Evolutionary conservation across 2,113 vertebrate genomes (phyloP), one percentile per base, ranked within the genome.

Genomic region (Donacobius atricapilla): DNA sequence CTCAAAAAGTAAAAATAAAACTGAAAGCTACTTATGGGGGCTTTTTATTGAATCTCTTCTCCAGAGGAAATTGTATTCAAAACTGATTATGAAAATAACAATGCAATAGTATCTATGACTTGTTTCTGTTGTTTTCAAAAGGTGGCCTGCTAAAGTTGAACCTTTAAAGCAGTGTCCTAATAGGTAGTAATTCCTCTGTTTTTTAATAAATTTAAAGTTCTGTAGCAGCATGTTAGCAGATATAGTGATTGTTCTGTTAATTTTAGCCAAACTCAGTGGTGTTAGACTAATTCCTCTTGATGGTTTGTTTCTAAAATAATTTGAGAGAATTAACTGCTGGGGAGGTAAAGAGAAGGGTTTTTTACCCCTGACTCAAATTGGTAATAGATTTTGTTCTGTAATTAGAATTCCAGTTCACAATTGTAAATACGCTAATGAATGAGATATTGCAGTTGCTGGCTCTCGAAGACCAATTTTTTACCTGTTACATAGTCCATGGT

Each of bases 321-420:
- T 89, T 83, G 45, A 53, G 39, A 53, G 63, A 73, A 70, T 83
- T 87, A 73, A 70, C 68, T 89, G 28, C 50, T 66, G 1, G 17
- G 7, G 50, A 72, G 45, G 58, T 87, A 57, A 40, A 68, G 39
- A 54, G 63, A 86, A 91, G 31, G 37, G 5, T 3, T 73, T 91
- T 92, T 83, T 68, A 57, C 35, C 33, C 2, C 1, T 88, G n/a
- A 54, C 63, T 93, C 42, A 73, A 66, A 63, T 31, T 66, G 42
- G 45, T 86, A 92, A 70, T 86, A 94, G 60, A 63, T 94, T 92
- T 83, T 88, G 50, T 61, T 92, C 30, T 24, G 68, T 95, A 86
- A 80, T 48, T 91, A 81, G 37, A 93, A 95, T 93, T 95, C 33
- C 19, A 79, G 60, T 75, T 95, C 87, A 75, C 82, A 80, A 7